Percentiles rank a stretch among this genome's conserved stretches.
phyloP scores from a whole-genome alignment of 2,797 vertebrate species.

The Uromys caudimaculatus region DNA sequence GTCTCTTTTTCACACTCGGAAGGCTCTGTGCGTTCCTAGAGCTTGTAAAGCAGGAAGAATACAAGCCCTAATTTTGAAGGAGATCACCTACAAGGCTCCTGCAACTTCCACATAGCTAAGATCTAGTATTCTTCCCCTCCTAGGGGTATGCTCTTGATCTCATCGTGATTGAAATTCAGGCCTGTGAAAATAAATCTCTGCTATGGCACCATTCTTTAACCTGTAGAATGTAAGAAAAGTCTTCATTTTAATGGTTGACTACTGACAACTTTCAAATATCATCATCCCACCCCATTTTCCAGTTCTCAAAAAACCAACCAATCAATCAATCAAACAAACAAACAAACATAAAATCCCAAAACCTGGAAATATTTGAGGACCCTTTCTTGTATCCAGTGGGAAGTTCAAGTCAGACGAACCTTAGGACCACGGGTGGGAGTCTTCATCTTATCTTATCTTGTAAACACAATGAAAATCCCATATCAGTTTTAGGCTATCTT shows the following conservation, averaged over 20 bases:
- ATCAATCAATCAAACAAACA: too few species aligned
- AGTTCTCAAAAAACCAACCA: not conserved
- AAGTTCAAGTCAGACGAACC: not conserved
- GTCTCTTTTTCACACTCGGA: not conserved
- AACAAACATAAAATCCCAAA: too few species aligned
- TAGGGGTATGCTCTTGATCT: not conserved
- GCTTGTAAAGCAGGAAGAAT: not conserved
- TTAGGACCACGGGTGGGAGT: not conserved
- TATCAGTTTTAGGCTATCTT: not conserved
- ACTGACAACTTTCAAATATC: not conserved
- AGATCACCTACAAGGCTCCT: not conserved
- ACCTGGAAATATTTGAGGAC: not conserved
- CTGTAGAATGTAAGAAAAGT: not conserved
- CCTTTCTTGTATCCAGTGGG: not conserved
- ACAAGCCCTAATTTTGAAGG: not conserved
- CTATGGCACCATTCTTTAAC: not conserved
- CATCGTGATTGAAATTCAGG: not conserved
- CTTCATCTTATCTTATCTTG: not conserved
- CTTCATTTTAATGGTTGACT: not conserved
- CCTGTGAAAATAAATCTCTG: not conserved
- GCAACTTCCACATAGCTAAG: not conserved
- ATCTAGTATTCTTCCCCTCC: not conserved
- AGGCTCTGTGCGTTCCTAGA: not conserved
- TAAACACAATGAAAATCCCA: not conserved
- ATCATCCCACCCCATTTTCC: not conserved